Base-by-base conservation (phyloP, 2,113 vertebrate genomes). In the Eira barbara region DNA sequence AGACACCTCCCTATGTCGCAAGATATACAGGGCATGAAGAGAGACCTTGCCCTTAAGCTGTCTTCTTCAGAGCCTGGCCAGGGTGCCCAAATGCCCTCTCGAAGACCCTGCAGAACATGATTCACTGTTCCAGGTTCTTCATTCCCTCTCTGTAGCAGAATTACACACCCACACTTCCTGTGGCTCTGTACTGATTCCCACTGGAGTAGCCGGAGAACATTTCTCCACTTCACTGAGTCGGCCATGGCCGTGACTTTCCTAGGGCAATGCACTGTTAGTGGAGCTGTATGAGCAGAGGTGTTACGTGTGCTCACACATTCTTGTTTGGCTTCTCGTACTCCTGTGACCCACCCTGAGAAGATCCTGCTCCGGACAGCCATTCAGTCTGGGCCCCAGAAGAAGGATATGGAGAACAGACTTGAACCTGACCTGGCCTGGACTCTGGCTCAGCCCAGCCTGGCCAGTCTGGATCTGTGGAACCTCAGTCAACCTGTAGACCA, bases 301-400 rank as follows among this genome's bases (percentile, higher is more conserved):
- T 71, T 31, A 8, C 17, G 4, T 1, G 17, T 47, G 39, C 34
- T 90, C 67, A 2, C 0, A 7, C 0, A n/a, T 29, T 11, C 67
- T 49, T n/a, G 13, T 34, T 76, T 89, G 45, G 47, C 59, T 25
- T 61, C 45, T 57, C 42, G 13, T 59, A 29, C 1, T 4, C 78
- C 39, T 47, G 15, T 45, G 45, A 61, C 85, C 36, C 12, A 11
- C 45, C 15, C 15, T 25, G 21, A 52, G 71, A 17, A 52, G 71
- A 25, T 74, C 14, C 2, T 86, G 80, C 9, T 95, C 27, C 15
- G 79, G 39, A 34, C 11, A 52, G 5, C 3, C 15, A 15, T 79
- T 74, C 84, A 39, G 14, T 25, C 2, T 47, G 69, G 23, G 15
- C 9, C 9, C 10, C 49, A 49, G 65, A 69, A 45, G 23, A 79